Conservation (phyloP, 2,797 vertebrate genomes). For the Thamnophis elegans region DNA sequence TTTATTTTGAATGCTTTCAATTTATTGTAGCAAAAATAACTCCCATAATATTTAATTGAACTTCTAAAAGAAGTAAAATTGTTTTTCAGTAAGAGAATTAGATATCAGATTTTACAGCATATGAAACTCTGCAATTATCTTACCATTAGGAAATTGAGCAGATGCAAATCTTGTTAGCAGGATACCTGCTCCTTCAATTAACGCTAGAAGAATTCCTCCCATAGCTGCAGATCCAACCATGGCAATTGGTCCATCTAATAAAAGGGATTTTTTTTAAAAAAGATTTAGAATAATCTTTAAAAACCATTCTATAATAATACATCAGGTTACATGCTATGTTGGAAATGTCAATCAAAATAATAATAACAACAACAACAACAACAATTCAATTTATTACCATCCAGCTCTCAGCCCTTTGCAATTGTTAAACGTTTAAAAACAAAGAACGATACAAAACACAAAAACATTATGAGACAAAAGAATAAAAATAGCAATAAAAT, state of each 20-base stretch:
- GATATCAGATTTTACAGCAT: not conserved
- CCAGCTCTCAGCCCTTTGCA: not conserved
- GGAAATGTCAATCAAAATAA: not conserved
- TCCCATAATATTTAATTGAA: not conserved
- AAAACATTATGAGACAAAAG: not conserved
- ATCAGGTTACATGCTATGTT: not conserved
- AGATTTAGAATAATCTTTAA: not conserved
- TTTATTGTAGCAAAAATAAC: not conserved
- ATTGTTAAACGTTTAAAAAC: not conserved
- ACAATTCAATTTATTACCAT: not conserved
- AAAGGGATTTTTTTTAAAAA: not conserved
- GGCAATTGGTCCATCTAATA: conserved; percentile 88
- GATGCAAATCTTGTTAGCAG: conserved; percentile 92
- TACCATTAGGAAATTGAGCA: conserved; percentile 89
- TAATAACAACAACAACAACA: not conserved
- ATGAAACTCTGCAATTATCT: conserved; percentile 53
- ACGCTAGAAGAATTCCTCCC: conserved; percentile 92
- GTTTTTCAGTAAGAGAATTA: not conserved
- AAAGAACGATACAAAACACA: not conserved
- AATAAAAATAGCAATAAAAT: not conserved
- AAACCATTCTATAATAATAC: not conserved
- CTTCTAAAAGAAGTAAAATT: not conserved
- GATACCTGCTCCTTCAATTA: conserved; percentile 97
- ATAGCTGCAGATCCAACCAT: conserved; percentile 96
- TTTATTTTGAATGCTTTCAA: not conserved